Evolutionary conservation across 1,140 invertebrate genomes (phyloP), one percentile per base, ranked within the genome.

Genomic region (Cotesia glomerata): DNA sequence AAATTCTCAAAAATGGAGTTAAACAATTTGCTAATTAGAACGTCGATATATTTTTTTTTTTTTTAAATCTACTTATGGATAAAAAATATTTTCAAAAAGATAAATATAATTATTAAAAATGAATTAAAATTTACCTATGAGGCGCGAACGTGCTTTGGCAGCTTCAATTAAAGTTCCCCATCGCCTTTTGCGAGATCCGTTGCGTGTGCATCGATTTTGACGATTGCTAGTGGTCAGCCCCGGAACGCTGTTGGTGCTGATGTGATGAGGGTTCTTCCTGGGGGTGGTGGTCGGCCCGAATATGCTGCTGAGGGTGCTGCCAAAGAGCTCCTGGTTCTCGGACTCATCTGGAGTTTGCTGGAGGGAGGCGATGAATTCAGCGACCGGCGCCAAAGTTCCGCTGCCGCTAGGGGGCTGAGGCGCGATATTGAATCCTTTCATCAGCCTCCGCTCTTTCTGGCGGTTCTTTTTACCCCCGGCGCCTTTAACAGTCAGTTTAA

Each of bases 401-500:
- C 86, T 87, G 4, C 83, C 84, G 7, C 90, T 89, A 3, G 39
- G 39, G 0, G 93, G 92, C 49, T 90, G 88, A 0, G 91, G 91
- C 1, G 91, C 93, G 56, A 96, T 95, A 86, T 97, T 96, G 89
- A 97, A 97, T 1, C 96, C 96, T 84, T 97, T 97, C 95, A 97
- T 97, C 34, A 97, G 87, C 0, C 95, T 91, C 0, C 96, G 90
- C 81, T 97, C 95, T 86, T 96, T 96, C 84, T 97, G 95, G 0
- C 95, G 91, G 82, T 96, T 97, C 88, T 97, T 97, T 87, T 97
- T 97, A 39, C 96, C 95, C 74, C 95, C 95, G 76, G 94, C 92
- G 82, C 94, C 95, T 91, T 88, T 87, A 85, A 88, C 73, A 83
- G 80, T 76, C 84, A 82, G 82, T 85, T 54, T 16, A 63, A 39